Conservation (phyloP, 2,888 invertebrate species). For the Oligia fasciuncula region DNA sequence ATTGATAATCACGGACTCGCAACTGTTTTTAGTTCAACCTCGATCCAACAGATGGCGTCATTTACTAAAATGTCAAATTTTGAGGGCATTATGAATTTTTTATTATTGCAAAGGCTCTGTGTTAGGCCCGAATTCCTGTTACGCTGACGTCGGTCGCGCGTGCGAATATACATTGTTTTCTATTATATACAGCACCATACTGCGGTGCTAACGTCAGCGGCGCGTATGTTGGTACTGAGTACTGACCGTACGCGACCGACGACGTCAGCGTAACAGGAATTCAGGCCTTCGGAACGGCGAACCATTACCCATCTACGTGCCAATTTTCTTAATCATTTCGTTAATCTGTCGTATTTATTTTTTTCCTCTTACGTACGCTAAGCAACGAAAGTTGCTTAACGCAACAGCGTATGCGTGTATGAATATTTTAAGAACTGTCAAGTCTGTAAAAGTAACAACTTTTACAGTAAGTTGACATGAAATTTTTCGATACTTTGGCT, state of each 20-base stretch:
- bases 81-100: conserved; percentile 16
- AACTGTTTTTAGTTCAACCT: conserved; percentile 21
- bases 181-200: no score
- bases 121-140: not conserved
- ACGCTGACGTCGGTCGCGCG: no score
- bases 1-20: not conserved
- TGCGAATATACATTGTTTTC: no score
- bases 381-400: not conserved
- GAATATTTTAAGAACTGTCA: no score
- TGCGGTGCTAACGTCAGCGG: no score
- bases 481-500: not conserved
- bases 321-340: not conserved
- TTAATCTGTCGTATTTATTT: not conserved
- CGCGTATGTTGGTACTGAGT: no score
- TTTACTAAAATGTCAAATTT: not conserved
- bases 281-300: not conserved
- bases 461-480: not conserved
- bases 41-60: conserved; percentile 47
- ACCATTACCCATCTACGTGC: not conserved
- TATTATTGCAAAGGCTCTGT: conserved; percentile 27
- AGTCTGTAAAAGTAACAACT: no score
- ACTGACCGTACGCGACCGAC: no score
- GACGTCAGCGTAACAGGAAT: no score
- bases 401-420: no score
- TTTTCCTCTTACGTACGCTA: not conserved